A percentile compares a stretch with the other conserved stretches of the same genome.
Evolutionary conservation across 1,140 invertebrate genomes (phyloP).

Genomic region (Psix sp.): DNA sequence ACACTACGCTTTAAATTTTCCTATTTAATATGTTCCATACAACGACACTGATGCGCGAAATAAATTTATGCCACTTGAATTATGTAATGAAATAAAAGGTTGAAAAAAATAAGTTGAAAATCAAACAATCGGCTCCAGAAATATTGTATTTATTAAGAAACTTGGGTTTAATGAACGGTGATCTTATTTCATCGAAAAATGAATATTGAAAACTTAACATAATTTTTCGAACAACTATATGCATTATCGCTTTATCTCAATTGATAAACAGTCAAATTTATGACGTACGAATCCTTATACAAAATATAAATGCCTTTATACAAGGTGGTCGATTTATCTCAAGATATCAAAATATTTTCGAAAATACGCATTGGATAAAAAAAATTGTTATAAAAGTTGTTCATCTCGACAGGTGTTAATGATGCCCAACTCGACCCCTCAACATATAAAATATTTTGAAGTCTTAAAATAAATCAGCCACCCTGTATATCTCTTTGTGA

Average conservation of each 20-base stretch:
- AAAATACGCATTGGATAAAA: too few species aligned
- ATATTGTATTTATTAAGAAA: conserved; percentile 5
- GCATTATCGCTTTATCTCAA: neutral
- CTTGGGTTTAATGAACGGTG: conserved; percentile 5
- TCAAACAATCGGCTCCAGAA: conserved; percentile 14
- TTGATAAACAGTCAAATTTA: too few species aligned
- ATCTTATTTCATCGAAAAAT: neutral
- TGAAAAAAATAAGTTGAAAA: conserved; percentile 7
- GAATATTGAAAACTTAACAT: conserved; percentile 11
- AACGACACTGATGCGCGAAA: neutral
- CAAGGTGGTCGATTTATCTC: too few species aligned
- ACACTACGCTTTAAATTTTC: conserved; percentile 5
- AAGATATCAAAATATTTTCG: too few species aligned
- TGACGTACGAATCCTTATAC: too few species aligned
- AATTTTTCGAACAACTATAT: conserved; percentile 2
- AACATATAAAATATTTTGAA: conserved; percentile 3
- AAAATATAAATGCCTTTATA: too few species aligned
- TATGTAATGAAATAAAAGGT: neutral
- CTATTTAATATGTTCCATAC: neutral
- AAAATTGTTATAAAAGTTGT: too few species aligned
- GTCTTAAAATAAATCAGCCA: too few species aligned
- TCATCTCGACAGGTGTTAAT: too few species aligned
- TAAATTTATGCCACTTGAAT: neutral
- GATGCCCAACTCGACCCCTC: neutral
- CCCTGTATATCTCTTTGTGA: too few species aligned